A percentile compares a stretch with the other conserved stretches of the same genome.
phyloP scores from a whole-genome alignment of 2,888 invertebrate species.

The Nowickia ferox region DNA sequence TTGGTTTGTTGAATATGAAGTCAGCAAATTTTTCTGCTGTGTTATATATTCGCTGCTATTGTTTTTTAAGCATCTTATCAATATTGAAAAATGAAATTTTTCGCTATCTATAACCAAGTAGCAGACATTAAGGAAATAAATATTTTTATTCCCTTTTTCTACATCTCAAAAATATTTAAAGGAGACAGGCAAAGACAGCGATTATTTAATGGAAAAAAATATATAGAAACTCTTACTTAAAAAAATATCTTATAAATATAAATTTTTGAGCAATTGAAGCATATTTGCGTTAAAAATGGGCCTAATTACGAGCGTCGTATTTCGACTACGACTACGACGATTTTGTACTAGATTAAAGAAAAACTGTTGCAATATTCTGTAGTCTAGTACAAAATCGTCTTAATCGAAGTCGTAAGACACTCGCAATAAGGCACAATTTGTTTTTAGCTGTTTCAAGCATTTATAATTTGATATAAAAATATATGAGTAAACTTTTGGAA shows the following conservation, averaged over 20 bases:
- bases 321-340: too few species aligned
- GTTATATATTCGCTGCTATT: conserved; percentile 22
- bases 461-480: too few species aligned
- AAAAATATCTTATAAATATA: background rate
- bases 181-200: conserved; percentile 34
- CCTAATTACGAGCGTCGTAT: too few species aligned
- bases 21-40: conserved; percentile 43
- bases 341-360: too few species aligned
- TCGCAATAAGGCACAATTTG: too few species aligned
- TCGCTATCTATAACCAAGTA: conserved; percentile 36
- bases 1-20: conserved; percentile 9
- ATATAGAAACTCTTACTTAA: background rate
- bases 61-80: conserved; percentile 32
- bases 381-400: too few species aligned
- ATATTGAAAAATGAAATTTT: conserved; percentile 15
- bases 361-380: too few species aligned
- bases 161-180: background rate
- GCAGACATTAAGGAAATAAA: conserved; percentile 43
- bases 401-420: too few species aligned
- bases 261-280: background rate
- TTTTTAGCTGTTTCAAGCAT: too few species aligned
- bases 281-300: too few species aligned
- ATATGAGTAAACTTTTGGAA: too few species aligned
- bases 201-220: background rate
- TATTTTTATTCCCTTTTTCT: background rate